Conservation (phyloP, 2,113 vertebrate species). For the Myanophis thanlyinensis region DNA sequence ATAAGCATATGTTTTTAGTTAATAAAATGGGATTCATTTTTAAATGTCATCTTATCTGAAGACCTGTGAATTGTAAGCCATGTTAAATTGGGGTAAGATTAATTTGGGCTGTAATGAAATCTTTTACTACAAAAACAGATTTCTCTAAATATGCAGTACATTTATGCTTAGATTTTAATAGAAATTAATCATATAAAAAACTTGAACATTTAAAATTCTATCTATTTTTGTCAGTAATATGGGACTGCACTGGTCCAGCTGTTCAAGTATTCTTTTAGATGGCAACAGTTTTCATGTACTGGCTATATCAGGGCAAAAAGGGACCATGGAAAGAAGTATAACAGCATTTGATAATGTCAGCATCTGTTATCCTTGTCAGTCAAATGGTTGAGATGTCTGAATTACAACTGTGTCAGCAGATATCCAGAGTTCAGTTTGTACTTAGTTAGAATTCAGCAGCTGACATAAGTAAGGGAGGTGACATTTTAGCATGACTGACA, state of each 20-base stretch:
- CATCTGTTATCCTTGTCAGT: slow-evolving; percentile 97
- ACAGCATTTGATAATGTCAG: slow-evolving; percentile 98
- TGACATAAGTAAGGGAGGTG: slow-evolving; percentile 78
- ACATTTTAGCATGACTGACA: slow-evolving; percentile 75
- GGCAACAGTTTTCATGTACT: slow-evolving; percentile 80
- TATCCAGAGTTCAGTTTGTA: slow-evolving; percentile 77
- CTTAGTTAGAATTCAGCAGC: slow-evolving; percentile 77
- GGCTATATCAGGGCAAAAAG: slow-evolving; percentile 98
- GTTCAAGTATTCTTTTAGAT: slow-evolving; percentile 80
- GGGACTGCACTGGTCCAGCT: slow-evolving; percentile 77
- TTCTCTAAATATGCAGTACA: slow-evolving; percentile 57
- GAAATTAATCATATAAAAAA: slow-evolving; percentile 69
- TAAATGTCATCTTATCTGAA: not conserved
- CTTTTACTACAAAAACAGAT: slow-evolving; percentile 45
- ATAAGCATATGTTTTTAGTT: not conserved
- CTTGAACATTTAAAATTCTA: slow-evolving; percentile 66
- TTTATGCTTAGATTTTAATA: slow-evolving; percentile 58
- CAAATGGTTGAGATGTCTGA: slow-evolving; percentile 83
- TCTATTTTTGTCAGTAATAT: slow-evolving; percentile 80
- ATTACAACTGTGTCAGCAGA: slow-evolving; percentile 84
- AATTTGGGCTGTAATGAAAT: slow-evolving; percentile 35
- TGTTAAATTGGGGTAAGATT: not conserved
- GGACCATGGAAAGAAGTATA: slow-evolving; percentile 73
- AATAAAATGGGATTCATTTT: not conserved
- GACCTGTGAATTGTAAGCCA: not conserved